Conservation (phyloP, 37 sponge, comb jelly and placozoan genomes). For the Tethya wilhelma region DNA sequence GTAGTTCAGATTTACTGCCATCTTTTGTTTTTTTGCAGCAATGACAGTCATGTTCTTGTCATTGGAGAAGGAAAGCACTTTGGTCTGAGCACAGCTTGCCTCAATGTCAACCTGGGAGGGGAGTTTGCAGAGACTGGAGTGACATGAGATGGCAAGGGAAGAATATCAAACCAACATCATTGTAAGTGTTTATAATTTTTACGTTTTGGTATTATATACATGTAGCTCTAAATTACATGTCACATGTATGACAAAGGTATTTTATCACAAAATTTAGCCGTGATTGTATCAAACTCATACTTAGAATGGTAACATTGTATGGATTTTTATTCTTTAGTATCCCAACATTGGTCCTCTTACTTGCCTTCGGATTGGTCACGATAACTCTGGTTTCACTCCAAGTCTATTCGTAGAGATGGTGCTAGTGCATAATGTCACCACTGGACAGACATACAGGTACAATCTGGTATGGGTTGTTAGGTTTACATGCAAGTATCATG, state of each 20-base stretch:
- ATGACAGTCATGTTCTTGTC: conserved; percentile 73
- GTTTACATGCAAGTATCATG: too few species aligned
- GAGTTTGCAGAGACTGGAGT: conserved; percentile 66
- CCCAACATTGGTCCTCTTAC: conserved; percentile 86
- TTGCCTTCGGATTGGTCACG: conserved; percentile 86
- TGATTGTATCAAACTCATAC: too few species aligned
- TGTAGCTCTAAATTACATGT: too few species aligned
- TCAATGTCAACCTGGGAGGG: conserved; percentile 79
- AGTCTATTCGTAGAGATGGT: conserved; percentile 83
- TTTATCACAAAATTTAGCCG: background rate
- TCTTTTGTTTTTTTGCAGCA: too few species aligned
- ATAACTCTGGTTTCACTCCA: conserved; percentile 83
- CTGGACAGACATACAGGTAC: conserved; percentile 85
- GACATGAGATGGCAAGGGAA: conserved; percentile 57
- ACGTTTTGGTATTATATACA: too few species aligned
- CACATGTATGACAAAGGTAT: too few species aligned
- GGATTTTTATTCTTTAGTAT: conserved; percentile 34
- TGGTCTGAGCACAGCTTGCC: conserved; percentile 79
- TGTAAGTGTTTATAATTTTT: too few species aligned
- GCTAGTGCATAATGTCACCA: conserved; percentile 82
- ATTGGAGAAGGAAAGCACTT: conserved; percentile 83
- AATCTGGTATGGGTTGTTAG: too few species aligned
- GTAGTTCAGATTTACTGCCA: too few species aligned
- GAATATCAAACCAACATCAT: too few species aligned
- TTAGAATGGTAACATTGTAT: too few species aligned